A percentile compares a stretch with the other conserved stretches of the same genome.
These are phyloP conservation scores for Macrotis lagotis DNA, from an alignment of 2,113 vertebrate species.

Conservation along the genomic window DNA sequence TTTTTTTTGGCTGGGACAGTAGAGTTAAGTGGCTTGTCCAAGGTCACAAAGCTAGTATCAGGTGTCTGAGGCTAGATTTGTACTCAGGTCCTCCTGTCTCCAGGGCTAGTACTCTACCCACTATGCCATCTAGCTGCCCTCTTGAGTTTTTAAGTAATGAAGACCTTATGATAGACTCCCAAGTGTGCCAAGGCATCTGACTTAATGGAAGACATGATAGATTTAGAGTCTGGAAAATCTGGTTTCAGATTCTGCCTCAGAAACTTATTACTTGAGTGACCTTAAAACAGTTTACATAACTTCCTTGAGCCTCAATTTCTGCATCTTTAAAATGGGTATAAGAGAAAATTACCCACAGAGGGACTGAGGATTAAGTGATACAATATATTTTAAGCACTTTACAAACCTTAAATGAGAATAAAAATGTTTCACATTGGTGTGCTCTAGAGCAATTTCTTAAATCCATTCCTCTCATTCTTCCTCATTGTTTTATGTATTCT, in stretches of 20 bases:
- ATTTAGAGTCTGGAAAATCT: background rate
- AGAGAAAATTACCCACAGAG: background rate
- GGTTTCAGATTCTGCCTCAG: background rate
- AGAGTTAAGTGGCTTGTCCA: no score
- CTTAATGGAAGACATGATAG: background rate
- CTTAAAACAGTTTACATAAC: background rate
- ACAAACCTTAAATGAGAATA: background rate
- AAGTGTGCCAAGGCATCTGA: background rate
- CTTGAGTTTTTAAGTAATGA: background rate
- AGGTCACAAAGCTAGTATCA: no score
- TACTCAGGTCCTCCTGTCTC: no score
- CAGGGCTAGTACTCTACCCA: no score
- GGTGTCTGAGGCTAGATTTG: no score
- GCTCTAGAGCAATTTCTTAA: background rate
- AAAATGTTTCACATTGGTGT: background rate
- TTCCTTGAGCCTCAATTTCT: conserved; percentile 4
- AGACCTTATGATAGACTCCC: background rate
- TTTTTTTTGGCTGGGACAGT: no score
- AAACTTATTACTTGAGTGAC: background rate
- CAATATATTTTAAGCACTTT: background rate
- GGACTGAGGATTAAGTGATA: background rate
- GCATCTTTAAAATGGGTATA: background rate
- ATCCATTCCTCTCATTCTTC: background rate
- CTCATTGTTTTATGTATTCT: background rate
- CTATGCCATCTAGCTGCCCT: no score